These are phyloP conservation scores for Acleris sparsana DNA, from an alignment of 2,888 invertebrate species.

Conservation along the genomic window DNA sequence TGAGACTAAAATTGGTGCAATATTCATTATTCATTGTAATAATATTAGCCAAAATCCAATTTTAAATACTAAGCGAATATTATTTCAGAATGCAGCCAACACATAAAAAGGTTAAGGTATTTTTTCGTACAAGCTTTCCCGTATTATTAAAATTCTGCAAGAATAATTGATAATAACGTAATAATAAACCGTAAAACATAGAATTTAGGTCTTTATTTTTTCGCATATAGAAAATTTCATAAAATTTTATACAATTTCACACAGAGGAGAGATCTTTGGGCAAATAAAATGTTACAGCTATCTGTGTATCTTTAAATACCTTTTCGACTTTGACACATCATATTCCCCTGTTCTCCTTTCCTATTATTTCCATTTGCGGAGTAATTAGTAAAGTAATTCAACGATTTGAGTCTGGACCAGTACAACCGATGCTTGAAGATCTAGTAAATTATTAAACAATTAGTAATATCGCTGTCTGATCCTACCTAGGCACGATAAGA, in stretches of 20 bases:
- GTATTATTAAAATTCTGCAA: too few relatives aligned
- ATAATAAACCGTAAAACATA: too few relatives aligned
- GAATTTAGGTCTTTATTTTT: too few relatives aligned
- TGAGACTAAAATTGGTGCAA: too few relatives aligned
- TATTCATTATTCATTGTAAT: too few relatives aligned
- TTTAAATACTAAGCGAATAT: background rate
- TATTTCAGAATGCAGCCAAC: background rate
- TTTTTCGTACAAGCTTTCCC: slow-evolving; percentile 5
- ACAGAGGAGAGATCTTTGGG: too few relatives aligned
- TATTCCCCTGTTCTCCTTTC: slow-evolving; percentile 46
- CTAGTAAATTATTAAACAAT: slow-evolving; percentile 44
- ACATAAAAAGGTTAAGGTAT: slow-evolving; percentile 1
- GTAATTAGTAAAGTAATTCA: slow-evolving; percentile 45
- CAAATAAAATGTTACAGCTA: background rate
- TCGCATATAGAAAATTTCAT: too few relatives aligned
- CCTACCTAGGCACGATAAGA: slow-evolving; percentile 37
- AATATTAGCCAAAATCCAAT: background rate
- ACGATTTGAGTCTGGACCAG: slow-evolving; percentile 47
- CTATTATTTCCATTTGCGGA: slow-evolving; percentile 49
- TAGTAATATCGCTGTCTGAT: slow-evolving; percentile 41
- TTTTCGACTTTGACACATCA: slow-evolving; percentile 58
- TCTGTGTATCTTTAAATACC: slow-evolving; percentile 14
- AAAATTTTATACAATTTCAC: too few relatives aligned
- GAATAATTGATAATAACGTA: too few relatives aligned
- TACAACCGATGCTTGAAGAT: slow-evolving; percentile 45